A percentile compares a stretch with the other conserved stretches of the same genome.
These are phyloP conservation scores for Oreortyx pictus DNA, from an alignment of 2,797 vertebrate species.

Conservation along the genomic window DNA sequence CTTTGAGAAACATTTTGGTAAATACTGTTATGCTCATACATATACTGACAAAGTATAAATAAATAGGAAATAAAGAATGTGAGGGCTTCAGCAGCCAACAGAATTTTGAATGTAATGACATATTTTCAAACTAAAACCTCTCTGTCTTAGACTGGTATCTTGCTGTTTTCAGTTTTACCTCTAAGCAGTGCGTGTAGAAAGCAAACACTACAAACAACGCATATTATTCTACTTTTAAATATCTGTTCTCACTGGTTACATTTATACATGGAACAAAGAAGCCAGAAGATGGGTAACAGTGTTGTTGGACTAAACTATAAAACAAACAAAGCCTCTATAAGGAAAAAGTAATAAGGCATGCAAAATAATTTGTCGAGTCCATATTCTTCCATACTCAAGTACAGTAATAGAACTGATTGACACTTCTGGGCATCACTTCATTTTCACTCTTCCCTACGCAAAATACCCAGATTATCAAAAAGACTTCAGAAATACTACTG, in stretches of 20 bases:
- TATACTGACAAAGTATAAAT: background rate
- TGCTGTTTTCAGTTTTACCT: background rate
- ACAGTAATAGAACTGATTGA: background rate
- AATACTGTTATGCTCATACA: background rate
- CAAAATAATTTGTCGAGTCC: background rate
- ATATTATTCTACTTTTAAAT: background rate
- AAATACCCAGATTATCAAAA: background rate
- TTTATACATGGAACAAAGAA: background rate
- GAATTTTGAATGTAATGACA: background rate
- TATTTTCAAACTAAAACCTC: background rate
- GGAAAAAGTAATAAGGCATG: background rate
- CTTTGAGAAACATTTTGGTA: background rate
- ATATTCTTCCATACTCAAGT: background rate
- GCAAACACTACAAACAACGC: background rate
- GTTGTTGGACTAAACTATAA: background rate
- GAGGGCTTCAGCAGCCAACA: background rate
- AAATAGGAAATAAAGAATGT: background rate
- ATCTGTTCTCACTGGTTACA: background rate
- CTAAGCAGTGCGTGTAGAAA: background rate
- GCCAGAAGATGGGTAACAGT: background rate
- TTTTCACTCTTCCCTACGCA: background rate
- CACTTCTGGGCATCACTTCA: background rate
- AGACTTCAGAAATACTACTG: background rate
- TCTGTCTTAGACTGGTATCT: background rate
- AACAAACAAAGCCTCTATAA: background rate